Base-by-base conservation (phyloP, 2,888 invertebrate species). In the Lymantria monacha region DNA sequence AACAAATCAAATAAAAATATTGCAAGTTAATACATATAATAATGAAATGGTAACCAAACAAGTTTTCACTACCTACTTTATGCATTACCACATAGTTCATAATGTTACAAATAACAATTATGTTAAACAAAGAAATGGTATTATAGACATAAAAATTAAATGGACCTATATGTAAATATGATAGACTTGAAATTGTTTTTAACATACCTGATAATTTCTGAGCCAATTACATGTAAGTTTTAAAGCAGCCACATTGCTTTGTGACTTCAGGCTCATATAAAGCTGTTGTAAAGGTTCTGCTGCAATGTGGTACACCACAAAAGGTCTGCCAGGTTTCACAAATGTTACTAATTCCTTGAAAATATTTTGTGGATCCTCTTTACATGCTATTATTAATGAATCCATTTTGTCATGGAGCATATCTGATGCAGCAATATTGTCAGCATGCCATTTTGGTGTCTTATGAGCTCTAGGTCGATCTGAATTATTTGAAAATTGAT, bases 221-320 rank as follows among this genome's bases (percentile, higher is more conserved):
- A 97, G 90, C 94, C 98, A 99, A 72, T 96, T 97, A 64, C 96
- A 96, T 40, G 95, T 94, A 9, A 99, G 83, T 76, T 94, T 94
- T 40, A 99, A 83, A 71, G 95, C 95, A 9, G 97, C 93, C 13
- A 96, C 94, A 75, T 94, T 94, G 51, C 92, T 92, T 47, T 93
- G 91, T 49, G 94, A 92, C 77, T 97, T 97, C 48, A 99, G 83
- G 66, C 94, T 93, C 49, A 94, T 88, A 79, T 96, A 98, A 52
- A 97, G 93, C 60, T 97, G 96, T 76, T 96, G 94, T 38, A 99
- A 85, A 0, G 97, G 95, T 91, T 98, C 97, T 57, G 95, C 93
- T 69, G 95, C 94, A 59, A 92, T 92, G 71, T 95, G 96, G 81
- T 95, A 98, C 31, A 99, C 93, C 0, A 97, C 97, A 76, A 99